phyloP scores from a whole-genome alignment of 64 coral and sea anemone species.

The Dendrophyllia cribrosa region DNA sequence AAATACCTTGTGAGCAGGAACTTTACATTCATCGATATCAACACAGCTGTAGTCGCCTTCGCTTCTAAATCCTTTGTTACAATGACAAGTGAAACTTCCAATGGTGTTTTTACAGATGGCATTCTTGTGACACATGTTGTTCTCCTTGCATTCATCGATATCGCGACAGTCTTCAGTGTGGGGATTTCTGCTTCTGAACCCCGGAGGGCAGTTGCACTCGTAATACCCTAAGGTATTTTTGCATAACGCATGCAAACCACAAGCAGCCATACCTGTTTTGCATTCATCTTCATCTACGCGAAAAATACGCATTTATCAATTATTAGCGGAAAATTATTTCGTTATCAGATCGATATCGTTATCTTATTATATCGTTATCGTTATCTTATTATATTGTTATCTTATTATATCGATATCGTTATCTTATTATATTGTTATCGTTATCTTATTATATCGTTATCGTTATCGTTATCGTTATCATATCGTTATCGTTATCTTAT shows the following conservation, averaged over 20 bases:
- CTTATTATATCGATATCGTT: no score
- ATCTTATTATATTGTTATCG: no score
- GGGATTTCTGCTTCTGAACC: not conserved
- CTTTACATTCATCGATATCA: constrained; percentile 2
- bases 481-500: no score
- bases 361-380: no score
- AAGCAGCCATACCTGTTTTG: not conserved
- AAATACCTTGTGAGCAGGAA: not conserved
- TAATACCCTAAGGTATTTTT: not conserved
- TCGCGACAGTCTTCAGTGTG: not conserved
- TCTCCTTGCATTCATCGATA: not conserved
- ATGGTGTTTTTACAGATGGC: not conserved
- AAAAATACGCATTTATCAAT: not conserved
- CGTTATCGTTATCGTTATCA: no score
- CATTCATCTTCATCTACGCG: constrained; percentile 1
- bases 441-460: no score
- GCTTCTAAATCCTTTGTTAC: not conserved
- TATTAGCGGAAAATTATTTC: no score
- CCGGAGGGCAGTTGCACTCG: not conserved
- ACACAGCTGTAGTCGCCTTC: not conserved
- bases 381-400: no score
- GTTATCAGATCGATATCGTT: no score
- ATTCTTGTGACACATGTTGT: not conserved
- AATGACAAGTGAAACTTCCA: not conserved
- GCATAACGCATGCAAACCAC: not conserved